phyloP scores from a whole-genome alignment of 23 tunicate genomes.

The Corella eumyota region DNA sequence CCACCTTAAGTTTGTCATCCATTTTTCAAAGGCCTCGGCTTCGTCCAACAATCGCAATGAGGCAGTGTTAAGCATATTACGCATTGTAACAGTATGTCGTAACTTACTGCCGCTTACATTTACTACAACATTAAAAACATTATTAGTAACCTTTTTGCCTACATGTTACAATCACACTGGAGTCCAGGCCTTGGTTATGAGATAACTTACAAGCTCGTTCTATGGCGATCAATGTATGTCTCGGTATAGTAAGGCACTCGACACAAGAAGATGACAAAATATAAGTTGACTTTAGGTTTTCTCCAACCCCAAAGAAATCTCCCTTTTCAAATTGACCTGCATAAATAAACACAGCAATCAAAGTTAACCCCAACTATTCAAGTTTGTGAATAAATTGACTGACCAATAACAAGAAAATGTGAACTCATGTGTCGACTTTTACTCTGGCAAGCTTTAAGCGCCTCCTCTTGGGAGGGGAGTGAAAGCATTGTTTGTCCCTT shows the following conservation, averaged over 20 bases:
- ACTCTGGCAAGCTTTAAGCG: conserved; percentile 9
- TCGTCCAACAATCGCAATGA: conserved; percentile 34
- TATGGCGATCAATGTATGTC: conserved; percentile 49
- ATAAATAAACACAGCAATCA: neutral
- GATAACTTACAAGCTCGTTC: conserved; percentile 40
- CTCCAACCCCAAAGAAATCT: conserved; percentile 81
- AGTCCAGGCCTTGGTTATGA: no score
- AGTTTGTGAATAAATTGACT: neutral
- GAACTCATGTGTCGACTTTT: conserved; percentile 13
- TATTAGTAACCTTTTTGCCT: no score
- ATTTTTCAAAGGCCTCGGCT: conserved; percentile 62
- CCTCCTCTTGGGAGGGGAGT: conserved; percentile 15
- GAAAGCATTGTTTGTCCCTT: conserved; percentile 34
- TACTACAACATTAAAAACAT: neutral
- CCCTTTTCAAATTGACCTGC: conserved; percentile 64
- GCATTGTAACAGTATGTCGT: conserved; percentile 20
- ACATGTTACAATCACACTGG: no score
- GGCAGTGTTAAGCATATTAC: conserved; percentile 38
- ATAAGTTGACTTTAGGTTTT: conserved; percentile 38
- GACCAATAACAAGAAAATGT: conserved; percentile 19
- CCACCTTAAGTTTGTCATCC: conserved; percentile 89
- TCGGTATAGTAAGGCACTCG: conserved; percentile 51
- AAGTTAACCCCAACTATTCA: neutral
- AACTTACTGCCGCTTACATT: conserved; percentile 2
- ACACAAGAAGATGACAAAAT: conserved; percentile 39